Conservation (phyloP, 2,888 invertebrate species). For the Siphonodentalium dalli region DNA sequence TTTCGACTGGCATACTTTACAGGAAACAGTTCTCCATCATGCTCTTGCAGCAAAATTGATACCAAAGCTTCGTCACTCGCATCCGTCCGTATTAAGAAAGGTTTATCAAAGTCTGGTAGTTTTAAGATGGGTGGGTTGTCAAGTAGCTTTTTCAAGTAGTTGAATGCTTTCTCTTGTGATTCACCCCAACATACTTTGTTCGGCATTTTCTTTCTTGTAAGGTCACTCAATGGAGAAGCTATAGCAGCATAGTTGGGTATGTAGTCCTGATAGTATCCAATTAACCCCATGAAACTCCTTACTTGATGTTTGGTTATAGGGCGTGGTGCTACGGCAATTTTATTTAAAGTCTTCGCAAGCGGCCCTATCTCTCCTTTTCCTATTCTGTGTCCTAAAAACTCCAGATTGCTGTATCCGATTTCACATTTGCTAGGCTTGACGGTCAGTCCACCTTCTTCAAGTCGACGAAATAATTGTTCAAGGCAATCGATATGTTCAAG, state of each 20-base stretch:
- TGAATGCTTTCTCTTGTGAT: constrained; percentile 10
- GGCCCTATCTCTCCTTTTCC: constrained; percentile 3
- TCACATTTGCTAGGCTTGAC: constrained; percentile 12
- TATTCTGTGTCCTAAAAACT: constrained; percentile 19
- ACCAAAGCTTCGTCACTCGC: constrained; percentile 20
- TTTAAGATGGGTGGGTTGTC: constrained; percentile 10
- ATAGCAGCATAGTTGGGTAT: constrained; percentile 25
- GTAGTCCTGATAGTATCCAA: constrained; percentile 17
- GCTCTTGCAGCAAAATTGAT: constrained; percentile 16
- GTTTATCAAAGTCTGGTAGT: constrained; percentile 15
- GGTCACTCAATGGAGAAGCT: constrained; percentile 15
- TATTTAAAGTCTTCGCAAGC: background rate
- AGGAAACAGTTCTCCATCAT: constrained; percentile 13
- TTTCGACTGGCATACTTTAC: constrained; percentile 15
- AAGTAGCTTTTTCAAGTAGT: constrained; percentile 9
- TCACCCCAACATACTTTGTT: constrained; percentile 16
- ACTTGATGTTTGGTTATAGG: constrained; percentile 24
- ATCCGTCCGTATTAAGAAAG: constrained; percentile 22
- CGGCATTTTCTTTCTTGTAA: constrained; percentile 15
- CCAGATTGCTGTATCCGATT: constrained; percentile 1
- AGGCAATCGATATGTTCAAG: background rate
- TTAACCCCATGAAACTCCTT: constrained; percentile 19
- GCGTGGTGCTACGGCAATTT: background rate
- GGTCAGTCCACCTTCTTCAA: constrained; percentile 4
- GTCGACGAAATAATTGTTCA: background rate